Conservation (phyloP, 2,888 invertebrate species). For the Parnassius apollo region DNA sequence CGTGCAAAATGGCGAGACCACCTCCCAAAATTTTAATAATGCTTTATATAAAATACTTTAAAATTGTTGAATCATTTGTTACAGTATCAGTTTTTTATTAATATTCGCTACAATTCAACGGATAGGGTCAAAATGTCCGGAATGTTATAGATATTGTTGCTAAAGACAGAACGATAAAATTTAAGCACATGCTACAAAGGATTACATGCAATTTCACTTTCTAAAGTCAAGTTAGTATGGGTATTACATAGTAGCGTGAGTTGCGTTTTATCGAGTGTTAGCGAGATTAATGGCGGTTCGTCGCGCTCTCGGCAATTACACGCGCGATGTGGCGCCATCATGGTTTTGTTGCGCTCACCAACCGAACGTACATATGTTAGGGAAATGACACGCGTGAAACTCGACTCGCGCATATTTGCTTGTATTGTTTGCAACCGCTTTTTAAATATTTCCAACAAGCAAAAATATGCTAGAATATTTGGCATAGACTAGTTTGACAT, state of each 20-base stretch:
- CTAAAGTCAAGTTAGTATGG: conserved; percentile 43
- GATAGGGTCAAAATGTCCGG: too few species aligned
- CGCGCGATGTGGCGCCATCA: conserved; percentile 71
- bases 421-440: background rate
- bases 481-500: too few species aligned
- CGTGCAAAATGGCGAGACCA: background rate
- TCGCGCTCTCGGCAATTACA: conserved; percentile 73
- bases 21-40: background rate
- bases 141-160: too few species aligned
- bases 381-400: conserved; percentile 44
- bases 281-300: conserved; percentile 75
- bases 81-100: too few species aligned
- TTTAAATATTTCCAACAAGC: background rate
- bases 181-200: conserved; percentile 4
- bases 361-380: conserved; percentile 37
- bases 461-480: background rate
- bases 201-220: conserved; percentile 34
- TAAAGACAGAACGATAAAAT: too few species aligned
- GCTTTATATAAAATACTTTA: too few species aligned
- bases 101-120: too few species aligned
- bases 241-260: conserved; percentile 70
- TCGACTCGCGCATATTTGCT: conserved; percentile 4
- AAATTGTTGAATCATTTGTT: too few species aligned
- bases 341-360: conserved; percentile 55
- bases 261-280: conserved; percentile 77